Base-by-base conservation (phyloP, 1,140 invertebrate genomes). In the Hormaphis cornu region DNA sequence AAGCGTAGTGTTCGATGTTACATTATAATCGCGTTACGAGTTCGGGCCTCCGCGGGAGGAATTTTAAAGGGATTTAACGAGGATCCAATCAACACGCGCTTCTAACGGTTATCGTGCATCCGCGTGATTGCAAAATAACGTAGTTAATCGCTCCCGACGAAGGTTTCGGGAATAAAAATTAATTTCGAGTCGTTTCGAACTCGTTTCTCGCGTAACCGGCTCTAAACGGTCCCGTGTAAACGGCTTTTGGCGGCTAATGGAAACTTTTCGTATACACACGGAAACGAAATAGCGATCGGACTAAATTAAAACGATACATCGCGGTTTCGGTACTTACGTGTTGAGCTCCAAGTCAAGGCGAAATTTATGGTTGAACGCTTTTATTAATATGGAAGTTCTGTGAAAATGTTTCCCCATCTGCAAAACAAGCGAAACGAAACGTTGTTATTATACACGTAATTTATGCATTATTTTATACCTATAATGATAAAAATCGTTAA, bases 341-440 rank as follows among this genome's bases (percentile, higher is more conserved):
- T 95, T 95, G 82, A 95, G 87, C 85, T 95, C 91, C 80, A 95
- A 83, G 82, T 94, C 91, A 80, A 95, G 83, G 75, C 90, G 89
- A 83, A 95, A 95, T 84, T 92, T 94, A 81, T 95, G 91, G 83
- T 91, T 94, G 83, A 95, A 95, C 78, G 92, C 92, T 78, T 84
- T 83, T 80, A 95, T 95, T 80, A 93, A 86, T 79, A 95, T 86
- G 75, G 91, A 93, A 73, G 93, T 95, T 79, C 90, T 86, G 79
- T 94, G 91, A 79, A 89, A 93, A 80, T 95, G 93, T 82, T 93
- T 94, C 76, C 89, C 89, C 76, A 88, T 88, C 89, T 92, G 84
- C 78, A 84, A 83, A 69, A 75, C 16, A 74, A 71, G 58, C 66
- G 40, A 54, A 42, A 16, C 52, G 28, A 28, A 58, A 58, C 6